Percentiles rank a stretch among this genome's conserved stretches.
phyloP scores from a whole-genome alignment of 1,140 invertebrate species.

The Pararge aegeria region DNA sequence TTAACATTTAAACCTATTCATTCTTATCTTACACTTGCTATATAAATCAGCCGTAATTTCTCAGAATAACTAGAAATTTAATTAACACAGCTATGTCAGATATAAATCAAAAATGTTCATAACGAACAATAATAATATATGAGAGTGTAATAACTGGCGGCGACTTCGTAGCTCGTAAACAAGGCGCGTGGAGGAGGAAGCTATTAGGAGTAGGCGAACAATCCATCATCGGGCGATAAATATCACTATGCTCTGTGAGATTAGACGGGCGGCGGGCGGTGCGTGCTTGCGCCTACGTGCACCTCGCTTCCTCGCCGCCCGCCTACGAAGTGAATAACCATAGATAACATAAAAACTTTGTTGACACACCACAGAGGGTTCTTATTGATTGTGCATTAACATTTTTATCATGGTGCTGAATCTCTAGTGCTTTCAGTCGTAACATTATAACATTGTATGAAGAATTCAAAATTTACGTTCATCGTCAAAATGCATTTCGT shows the following conservation, averaged over 20 bases:
- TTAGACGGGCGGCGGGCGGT: constrained; percentile 43
- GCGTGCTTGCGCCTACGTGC: constrained; percentile 42
- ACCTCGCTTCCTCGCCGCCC: constrained; percentile 9
- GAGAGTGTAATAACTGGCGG: constrained; percentile 22
- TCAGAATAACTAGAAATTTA: constrained; percentile 1
- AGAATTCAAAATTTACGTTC: too few species aligned
- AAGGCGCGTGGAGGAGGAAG: constrained; percentile 30
- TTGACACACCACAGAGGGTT: not conserved
- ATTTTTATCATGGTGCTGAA: too few species aligned
- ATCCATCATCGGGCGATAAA: constrained; percentile 64
- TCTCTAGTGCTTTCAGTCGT: too few species aligned
- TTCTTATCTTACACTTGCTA: too few species aligned
- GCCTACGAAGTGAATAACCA: constrained; percentile 7
- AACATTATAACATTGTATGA: too few species aligned
- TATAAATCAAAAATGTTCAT: constrained; percentile 19
- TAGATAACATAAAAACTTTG: constrained; percentile 10
- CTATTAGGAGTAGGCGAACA: constrained; percentile 38
- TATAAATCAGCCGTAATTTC: not conserved
- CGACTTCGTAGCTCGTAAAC: constrained; percentile 23
- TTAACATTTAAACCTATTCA: too few species aligned
- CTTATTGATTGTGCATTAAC: not conserved
- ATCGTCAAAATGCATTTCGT: too few species aligned
- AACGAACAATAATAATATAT: constrained; percentile 15
- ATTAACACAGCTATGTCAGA: not conserved
- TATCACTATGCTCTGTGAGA: constrained; percentile 43